A percentile compares a stretch with the other conserved stretches of the same genome.
These are phyloP conservation scores for Ophioderma brevispina DNA, from an alignment of 35 echinoderm and acorn worm genomes.

Conservation along the genomic window DNA sequence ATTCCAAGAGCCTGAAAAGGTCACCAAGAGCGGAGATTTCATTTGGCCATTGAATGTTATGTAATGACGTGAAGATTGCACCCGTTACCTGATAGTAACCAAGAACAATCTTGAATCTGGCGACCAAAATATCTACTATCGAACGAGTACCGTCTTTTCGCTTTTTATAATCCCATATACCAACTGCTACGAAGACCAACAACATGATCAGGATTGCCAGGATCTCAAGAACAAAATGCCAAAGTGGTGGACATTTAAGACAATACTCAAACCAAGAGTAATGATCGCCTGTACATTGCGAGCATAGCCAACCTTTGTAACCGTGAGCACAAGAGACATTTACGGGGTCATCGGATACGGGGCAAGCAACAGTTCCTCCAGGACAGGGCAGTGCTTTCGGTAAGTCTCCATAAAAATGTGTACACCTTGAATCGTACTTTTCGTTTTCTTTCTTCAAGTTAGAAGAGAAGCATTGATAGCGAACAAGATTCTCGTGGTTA, in stretches of 20 bases:
- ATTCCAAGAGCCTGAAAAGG: constrained; percentile 17
- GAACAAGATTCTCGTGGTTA: background rate
- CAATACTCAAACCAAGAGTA: constrained; percentile 27
- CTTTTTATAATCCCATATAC: constrained; percentile 11
- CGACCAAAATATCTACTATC: background rate
- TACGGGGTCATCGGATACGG: too few relatives aligned
- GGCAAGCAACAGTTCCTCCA: background rate
- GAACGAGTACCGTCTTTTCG: background rate
- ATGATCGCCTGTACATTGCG: background rate
- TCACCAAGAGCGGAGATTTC: background rate
- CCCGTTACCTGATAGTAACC: constrained; percentile 31
- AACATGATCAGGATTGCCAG: background rate
- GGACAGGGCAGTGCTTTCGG: constrained; percentile 30
- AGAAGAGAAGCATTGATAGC: constrained; percentile 3
- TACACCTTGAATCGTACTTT: background rate
- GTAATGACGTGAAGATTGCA: constrained; percentile 32
- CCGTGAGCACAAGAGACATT: constrained; percentile 10
- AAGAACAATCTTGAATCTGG: constrained; percentile 33
- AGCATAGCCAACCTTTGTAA: constrained; percentile 37
- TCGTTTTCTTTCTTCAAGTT: background rate
- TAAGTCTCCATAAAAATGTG: background rate
- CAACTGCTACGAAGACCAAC: background rate
- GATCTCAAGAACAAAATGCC: background rate
- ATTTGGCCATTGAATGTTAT: constrained; percentile 16
- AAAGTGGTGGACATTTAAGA: background rate